Evolutionary conservation across 2,113 vertebrate species (phyloP).

Genomic region (Diadophis punctatus): DNA sequence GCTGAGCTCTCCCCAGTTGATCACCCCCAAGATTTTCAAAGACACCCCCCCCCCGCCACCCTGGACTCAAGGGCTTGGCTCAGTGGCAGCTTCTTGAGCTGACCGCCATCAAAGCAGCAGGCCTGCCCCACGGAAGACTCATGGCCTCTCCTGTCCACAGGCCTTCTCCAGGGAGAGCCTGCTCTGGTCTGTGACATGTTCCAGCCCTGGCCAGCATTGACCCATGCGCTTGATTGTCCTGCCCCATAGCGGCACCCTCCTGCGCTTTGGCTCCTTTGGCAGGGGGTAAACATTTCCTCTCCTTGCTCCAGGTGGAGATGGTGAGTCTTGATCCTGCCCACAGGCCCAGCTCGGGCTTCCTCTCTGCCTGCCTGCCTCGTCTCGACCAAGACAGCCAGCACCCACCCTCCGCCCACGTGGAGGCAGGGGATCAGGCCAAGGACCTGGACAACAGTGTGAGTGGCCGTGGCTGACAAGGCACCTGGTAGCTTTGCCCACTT

Average conservation of each 20-base stretch:
- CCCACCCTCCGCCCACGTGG: rapidly evolving
- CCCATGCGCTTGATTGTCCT: neutral
- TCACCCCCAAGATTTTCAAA: neutral
- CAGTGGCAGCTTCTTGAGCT: neutral
- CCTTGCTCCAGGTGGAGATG: constrained; percentile 72
- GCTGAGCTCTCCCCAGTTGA: neutral
- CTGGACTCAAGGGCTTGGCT: neutral
- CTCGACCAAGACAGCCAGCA: neutral
- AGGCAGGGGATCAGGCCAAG: neutral
- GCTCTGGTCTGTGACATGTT: neutral
- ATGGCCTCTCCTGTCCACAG: neutral
- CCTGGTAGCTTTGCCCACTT: neutral
- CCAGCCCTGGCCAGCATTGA: neutral
- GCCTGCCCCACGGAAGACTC: neutral
- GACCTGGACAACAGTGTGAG: constrained; percentile 61
- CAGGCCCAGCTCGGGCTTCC: constrained; percentile 51
- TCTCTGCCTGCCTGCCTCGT: constrained; percentile 45
- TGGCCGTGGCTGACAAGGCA: rapidly evolving
- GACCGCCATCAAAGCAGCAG: neutral
- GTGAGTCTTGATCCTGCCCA: constrained; percentile 81
- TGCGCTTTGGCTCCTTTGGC: rapidly evolving
- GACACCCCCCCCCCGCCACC: neutral
- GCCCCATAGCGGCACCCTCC: neutral
- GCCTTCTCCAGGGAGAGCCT: neutral
- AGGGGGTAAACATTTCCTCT: rapidly evolving